A percentile compares a stretch with the other conserved stretches of the same genome.
phyloP scores from a whole-genome alignment of 2,888 invertebrate species.

The Prosapia bicincta region DNA sequence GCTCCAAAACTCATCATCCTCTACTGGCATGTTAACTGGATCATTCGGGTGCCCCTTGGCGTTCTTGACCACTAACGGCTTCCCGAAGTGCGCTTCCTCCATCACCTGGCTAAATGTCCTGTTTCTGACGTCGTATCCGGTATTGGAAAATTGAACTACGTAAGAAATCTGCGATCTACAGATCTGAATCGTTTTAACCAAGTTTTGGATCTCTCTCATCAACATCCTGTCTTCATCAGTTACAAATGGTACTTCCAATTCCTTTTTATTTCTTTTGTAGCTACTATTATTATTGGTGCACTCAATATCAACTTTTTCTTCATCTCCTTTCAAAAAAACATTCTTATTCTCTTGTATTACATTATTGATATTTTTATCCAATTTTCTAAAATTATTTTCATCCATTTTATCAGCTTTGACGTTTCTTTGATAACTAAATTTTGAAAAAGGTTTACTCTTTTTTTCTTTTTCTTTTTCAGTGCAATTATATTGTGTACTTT shows the following conservation, averaged over 20 bases:
- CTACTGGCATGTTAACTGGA: neutral
- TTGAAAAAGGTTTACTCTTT: neutral
- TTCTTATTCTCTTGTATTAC: neutral
- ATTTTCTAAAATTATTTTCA: neutral
- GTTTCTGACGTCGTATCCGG: neutral
- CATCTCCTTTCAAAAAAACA: neutral
- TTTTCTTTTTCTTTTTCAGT: neutral
- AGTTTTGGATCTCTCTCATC: neutral
- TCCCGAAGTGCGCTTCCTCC: neutral
- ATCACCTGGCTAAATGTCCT: neutral
- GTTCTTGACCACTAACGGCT: neutral
- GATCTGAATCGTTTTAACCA: neutral
- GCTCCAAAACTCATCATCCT: neutral
- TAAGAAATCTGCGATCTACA: neutral
- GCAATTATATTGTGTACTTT: neutral
- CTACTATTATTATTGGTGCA: neutral
- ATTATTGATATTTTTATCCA: neutral
- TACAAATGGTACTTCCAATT: no score
- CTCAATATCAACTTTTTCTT: neutral
- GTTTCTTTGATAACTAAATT: neutral
- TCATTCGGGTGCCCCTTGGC: neutral
- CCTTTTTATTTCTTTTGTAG: no score
- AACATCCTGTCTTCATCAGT: neutral
- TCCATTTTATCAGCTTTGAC: neutral
- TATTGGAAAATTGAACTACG: neutral